Base-by-base conservation (phyloP, 1,140 invertebrate genomes). In the Platyscapa corneri region DNA sequence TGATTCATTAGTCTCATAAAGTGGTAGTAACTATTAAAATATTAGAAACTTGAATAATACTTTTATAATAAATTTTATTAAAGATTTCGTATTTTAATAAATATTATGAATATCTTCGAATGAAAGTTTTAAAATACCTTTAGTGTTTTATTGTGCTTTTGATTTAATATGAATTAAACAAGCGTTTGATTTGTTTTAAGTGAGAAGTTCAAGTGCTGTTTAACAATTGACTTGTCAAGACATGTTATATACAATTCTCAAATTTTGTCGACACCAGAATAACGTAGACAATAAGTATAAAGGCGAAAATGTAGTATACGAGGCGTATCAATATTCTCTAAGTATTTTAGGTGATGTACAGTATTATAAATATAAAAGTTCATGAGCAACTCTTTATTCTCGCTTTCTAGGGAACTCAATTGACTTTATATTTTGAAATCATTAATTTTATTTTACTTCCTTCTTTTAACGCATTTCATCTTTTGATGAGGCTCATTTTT, bases 241-340 rank as follows among this genome's bases (percentile, higher is more conserved):
- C 27, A 23, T 27, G 56, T 27, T 23, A 5, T 23, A 10, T 60
- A 10, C 23, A 7, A 60, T 3, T 60, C 56, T 60, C 27, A 23
- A 60, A 2, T 3, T 10, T 60, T 60, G 27, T 10, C 10, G 7
- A 27, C 56, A 5, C 23, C 23, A 60, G 23, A 60, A 2, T 10
- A 14, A 5, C 3, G 12, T 0, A 34, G 30, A 67, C 12, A 5
- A 14, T 34, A 1, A 34, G 0, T 14, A 67, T 34, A 30, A 67
- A 30, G 64, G 32, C 12, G 65, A 56, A 49, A 46, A 37, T 74
- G 77, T 76, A 76, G 64, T 53, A 53, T 10, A 1, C 23, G 27
- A 8, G 8, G 8, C n/a, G 10, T 53, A 14, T 30, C 79, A 86
- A 87, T 86, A 87, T 86, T n/a, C n/a, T 80, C 72, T 65, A 53